Percentiles rank a stretch among this genome's conserved stretches.
Evolutionary conservation across 37 sponge, comb jelly and placozoan species (phyloP).

Genomic region (Hexactinellida sp.): DNA sequence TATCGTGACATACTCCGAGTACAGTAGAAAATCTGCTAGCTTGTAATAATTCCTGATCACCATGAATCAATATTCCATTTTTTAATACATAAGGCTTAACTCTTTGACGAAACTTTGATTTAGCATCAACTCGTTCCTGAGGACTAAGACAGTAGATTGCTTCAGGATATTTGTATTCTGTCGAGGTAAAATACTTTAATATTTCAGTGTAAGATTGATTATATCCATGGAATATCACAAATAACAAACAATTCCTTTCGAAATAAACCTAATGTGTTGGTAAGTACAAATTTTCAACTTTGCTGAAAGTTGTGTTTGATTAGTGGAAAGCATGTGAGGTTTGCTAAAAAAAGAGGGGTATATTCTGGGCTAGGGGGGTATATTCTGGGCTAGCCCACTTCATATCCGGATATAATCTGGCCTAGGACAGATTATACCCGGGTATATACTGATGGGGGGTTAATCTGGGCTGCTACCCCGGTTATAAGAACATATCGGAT

Average conservation of each 20-base stretch:
- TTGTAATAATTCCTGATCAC: background rate
- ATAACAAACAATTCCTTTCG: background rate
- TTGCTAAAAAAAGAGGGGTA: background rate
- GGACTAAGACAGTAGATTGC: background rate
- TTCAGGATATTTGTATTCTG: background rate
- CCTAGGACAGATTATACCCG: background rate
- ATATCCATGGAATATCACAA: too few species aligned
- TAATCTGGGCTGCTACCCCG: background rate
- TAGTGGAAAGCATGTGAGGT: background rate
- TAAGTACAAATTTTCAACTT: background rate
- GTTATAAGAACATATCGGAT: too few species aligned
- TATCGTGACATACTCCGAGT: background rate
- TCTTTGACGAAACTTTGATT: background rate
- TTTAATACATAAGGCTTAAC: background rate
- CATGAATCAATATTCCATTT: background rate
- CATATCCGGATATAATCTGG: conserved; percentile 4
- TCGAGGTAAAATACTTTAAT: background rate
- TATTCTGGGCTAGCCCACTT: background rate
- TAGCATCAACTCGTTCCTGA: background rate
- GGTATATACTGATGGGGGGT: background rate
- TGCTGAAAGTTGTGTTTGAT: background rate
- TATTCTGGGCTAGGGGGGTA: background rate
- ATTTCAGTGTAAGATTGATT: background rate
- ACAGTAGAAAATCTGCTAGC: background rate
- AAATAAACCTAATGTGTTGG: too few species aligned